These are phyloP conservation scores for Chiloscyllium plagiosum DNA, from an alignment of 2,113 vertebrate species.

Conservation along the genomic window DNA sequence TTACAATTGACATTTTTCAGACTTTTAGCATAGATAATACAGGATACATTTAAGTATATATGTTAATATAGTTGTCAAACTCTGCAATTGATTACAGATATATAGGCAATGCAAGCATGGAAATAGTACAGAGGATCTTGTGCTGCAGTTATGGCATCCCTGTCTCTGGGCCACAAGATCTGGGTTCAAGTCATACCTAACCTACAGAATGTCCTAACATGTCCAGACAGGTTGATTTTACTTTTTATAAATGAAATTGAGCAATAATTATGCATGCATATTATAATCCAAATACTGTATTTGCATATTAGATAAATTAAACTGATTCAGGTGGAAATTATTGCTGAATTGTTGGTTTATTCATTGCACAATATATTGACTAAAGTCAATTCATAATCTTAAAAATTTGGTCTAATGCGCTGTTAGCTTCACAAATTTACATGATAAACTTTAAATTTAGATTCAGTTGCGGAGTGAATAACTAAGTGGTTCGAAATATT, in stretches of 20 bases:
- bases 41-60: background rate
- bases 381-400: background rate
- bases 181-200: no score
- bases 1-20: background rate
- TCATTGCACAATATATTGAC: background rate
- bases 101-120: background rate
- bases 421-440: background rate
- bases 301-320: background rate
- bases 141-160: no score
- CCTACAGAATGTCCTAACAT: no score
- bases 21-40: background rate
- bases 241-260: background rate
- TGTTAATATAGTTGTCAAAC: background rate
- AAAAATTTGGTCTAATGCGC: no score
- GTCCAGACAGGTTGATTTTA: no score
- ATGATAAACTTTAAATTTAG: conserved; percentile 10
- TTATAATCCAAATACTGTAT: background rate
- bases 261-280: background rate
- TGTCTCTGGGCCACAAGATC: no score
- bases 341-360: background rate
- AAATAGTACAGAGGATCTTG: background rate
- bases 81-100: background rate
- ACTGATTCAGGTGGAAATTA: background rate
- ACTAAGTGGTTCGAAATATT: background rate
- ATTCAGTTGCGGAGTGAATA: background rate